Percentiles rank a stretch among this genome's conserved stretches.
Conservation (phyloP, 2,888 invertebrate genomes). For the Cheilosia grossa region DNA sequence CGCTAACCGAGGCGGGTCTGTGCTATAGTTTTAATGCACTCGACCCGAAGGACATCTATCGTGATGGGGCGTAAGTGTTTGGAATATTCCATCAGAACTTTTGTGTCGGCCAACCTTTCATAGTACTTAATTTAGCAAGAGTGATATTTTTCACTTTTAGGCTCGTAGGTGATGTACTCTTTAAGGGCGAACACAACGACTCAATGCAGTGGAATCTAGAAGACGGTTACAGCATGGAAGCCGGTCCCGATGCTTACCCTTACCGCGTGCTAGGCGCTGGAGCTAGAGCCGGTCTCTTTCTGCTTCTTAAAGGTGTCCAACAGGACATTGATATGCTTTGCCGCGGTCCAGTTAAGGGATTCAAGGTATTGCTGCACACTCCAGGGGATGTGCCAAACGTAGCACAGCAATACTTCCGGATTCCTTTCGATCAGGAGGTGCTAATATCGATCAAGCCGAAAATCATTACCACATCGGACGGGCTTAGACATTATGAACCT, state of each 20-base stretch:
- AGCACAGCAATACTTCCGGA: conserved; percentile 88
- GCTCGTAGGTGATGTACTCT: conserved; percentile 61
- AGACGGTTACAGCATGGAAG: conserved; percentile 85
- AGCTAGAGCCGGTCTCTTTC: conserved; percentile 86
- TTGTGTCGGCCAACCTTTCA: no score
- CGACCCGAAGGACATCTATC: conserved; percentile 80
- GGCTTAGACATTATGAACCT: conserved; percentile 86
- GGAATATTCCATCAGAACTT: no score
- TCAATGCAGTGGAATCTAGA: conserved; percentile 86
- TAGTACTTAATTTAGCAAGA: no score
- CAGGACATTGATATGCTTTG: conserved; percentile 88
- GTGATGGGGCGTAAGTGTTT: conserved; percentile 78
- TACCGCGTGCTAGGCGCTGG: conserved; percentile 88
- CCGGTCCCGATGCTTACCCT: conserved; percentile 87
- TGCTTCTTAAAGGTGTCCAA: conserved; percentile 86
- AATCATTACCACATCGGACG: conserved; percentile 89
- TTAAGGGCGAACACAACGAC: conserved; percentile 53
- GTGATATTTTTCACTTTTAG: conserved; percentile 24
- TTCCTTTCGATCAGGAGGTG: conserved; percentile 88
- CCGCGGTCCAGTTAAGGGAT: conserved; percentile 89
- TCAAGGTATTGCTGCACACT: conserved; percentile 84
- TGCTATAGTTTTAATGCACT: conserved; percentile 89
- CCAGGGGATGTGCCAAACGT: conserved; percentile 82
- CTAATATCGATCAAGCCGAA: conserved; percentile 89
- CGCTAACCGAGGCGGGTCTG: conserved; percentile 88